Evolutionary conservation across 2,888 invertebrate genomes (phyloP), one percentile per base, ranked within the genome.

Genomic region (Alsophila aescularia): DNA sequence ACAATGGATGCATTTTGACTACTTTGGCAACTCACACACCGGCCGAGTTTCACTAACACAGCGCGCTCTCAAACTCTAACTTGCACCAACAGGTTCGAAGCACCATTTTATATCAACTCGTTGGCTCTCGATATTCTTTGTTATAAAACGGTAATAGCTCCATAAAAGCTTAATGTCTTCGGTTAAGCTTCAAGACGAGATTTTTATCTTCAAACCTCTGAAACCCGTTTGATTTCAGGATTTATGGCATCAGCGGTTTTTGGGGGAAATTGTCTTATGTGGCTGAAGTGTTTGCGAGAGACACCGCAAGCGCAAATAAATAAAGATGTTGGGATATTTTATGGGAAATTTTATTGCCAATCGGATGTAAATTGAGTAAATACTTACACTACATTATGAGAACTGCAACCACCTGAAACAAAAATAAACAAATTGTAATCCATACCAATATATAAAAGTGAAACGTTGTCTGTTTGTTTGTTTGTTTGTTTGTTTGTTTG

Each of bases 81-180:
- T 65, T 51, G 50, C 32, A 31, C 52, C 53, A 27, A 34, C 43
- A 13, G 45, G 65, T 52, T 58, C 51, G 55, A 52, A 55, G 68
- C 56, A 67, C 53, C 58, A 64, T 71, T 77, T 73, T 73, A 77
- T 72, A 64, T 70, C 64, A 60, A 53, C 62, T 58, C 50, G 58
- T 66, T 69, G 59, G 66, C 68, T 73, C 69, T 75, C 74, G 73
- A 77, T 80, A 79, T 76, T 77, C 79, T 76, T 81, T 77, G 81
- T 78, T 79, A 77, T 79, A 79, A 78, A 81, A 73, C 76, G 66
- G 75, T 79, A 77, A 78, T 72, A 66, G 75, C 65, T 70, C 70
- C 70, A 75, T 80, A 79, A 81, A 81, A 80, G 61, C 75, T 79
- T 76, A 75, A 75, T 74, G 77, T 75, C 67, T 58, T 64, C 62